Base-by-base conservation (phyloP, 2,797 vertebrate genomes). In the Coluber constrictor region DNA sequence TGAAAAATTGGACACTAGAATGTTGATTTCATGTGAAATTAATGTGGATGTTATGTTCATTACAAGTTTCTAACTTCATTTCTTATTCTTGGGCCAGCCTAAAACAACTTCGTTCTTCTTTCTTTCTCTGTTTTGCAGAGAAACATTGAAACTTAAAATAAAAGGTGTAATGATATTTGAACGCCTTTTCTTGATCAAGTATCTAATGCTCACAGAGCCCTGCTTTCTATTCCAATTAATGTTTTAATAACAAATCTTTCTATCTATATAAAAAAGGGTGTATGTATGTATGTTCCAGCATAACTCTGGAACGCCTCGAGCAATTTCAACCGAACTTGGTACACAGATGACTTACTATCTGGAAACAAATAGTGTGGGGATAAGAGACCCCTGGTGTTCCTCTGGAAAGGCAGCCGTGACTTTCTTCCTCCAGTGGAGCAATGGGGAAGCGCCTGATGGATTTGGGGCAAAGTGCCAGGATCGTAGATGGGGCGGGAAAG, bases 1-100 rank as follows among this genome's bases (percentile, higher is more conserved):
- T 43, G 5, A 47, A 70, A 15, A n/a, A 54, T 18, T 13, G 51
- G 18, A 11, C 10, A 92, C 54, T 90, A 90, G 89, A 88, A 91
- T 32, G 47, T 5, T 93, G 88, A 92, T 63, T 92, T 86, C 89
- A 88, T 66, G 87, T 90, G 87, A 94, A 95, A 90, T 93, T n/a
- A 93, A 93, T 95, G 25, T 92, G 16, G 29, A 25, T 2, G 90
- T 66, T 91, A 7, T 43, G 90, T 7, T 8, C 12, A 5, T 87
- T 89, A 12, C 59, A 55, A 89, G 55, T 66, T 23, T 89, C 70
- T 79, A 32, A 51, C 87, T 66, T 87, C 63, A 87, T 86, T 60
- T 18, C 27, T 29, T 88, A 18, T 74, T 37, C 29, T 55, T 74
- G 86, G 32, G 12, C 51, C 87, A 92, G 13, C 37, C 51, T 89